Base-by-base conservation (phyloP, 2,113 vertebrate genomes). In the Strix uralensis region DNA sequence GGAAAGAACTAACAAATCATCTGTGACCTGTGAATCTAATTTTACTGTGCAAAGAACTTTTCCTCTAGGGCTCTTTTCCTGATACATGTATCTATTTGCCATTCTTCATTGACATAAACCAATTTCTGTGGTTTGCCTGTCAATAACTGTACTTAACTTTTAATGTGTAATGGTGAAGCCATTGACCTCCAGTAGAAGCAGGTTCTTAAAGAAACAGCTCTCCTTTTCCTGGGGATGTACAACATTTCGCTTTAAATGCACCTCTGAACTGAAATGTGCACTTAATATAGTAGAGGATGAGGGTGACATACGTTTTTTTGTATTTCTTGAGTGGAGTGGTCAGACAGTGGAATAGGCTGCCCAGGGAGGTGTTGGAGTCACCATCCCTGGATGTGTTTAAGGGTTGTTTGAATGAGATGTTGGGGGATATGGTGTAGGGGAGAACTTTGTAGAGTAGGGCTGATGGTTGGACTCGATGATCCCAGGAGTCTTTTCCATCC, bases 1-100 rank as follows among this genome's bases (percentile, higher is more conserved):
- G 21, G 49, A 95, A 94, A 94, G 70, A 84, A 54, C 52, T 89
- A 74, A 83, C 73, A 69, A 95, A 94, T 94, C 34, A 92, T 91
- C 74, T 90, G 25, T 69, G 92, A 81, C 62, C 70, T 61, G 69
- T 93, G 63, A 96, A 92, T 96, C 78, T 88, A 75, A 81, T 97
- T 97, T 94, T 89, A 86, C 73, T 96, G 81, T 62, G 47, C 75
- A 89, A 86, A 92, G 81, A 86, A 38, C 18, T 70, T 86, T 87
- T 90, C 69, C 88, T 93, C 44, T 52, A 72, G 59, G 69, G 71
- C 21, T 86, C 34, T 74, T 83, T 90, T 82, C 38, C 46, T 54
- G 34, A 46, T 85, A 30, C 23, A 40, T 54, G 40, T 72, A 69
- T 95, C 90, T 84, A 77, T 87, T 88, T 93, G 70, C 70, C 36